Evolutionary conservation across 2,888 invertebrate species (phyloP).

Genomic region (Lampropteryx suffumata): DNA sequence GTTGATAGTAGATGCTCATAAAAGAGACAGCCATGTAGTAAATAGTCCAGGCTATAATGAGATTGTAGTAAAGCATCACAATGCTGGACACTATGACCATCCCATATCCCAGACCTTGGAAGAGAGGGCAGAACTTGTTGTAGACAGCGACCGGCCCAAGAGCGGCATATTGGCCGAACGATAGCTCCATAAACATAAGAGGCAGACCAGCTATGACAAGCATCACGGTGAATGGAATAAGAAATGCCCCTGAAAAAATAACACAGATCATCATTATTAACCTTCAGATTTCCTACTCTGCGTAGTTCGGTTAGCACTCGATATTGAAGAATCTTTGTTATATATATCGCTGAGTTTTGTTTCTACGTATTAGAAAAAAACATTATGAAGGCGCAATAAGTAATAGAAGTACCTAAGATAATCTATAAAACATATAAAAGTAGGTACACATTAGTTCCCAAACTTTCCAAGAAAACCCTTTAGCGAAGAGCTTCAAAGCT

Average conservation of each 20-base stretch:
- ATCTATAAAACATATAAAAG: constrained; percentile 1
- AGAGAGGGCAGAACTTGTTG: constrained; percentile 90
- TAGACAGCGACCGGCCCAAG: constrained; percentile 91
- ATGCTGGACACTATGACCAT: constrained; percentile 90
- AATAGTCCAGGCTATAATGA: constrained; percentile 90
- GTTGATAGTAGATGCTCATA: constrained; percentile 84
- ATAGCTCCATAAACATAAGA: constrained; percentile 92
- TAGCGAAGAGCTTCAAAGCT: constrained; percentile 22
- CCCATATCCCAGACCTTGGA: constrained; percentile 88
- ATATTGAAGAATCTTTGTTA: too few species aligned
- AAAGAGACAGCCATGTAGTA: constrained; percentile 86
- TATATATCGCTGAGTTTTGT: too few species aligned
- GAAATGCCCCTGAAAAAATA: constrained; percentile 86
- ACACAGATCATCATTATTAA: neutral
- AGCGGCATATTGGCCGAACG: constrained; percentile 92
- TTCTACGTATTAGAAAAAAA: too few species aligned
- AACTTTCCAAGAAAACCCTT: constrained; percentile 27
- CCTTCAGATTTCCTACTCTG: too few species aligned
- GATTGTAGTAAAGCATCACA: constrained; percentile 90
- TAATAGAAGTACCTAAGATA: neutral
- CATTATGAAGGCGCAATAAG: neutral
- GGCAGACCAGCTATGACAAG: constrained; percentile 91
- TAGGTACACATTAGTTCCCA: constrained; percentile 11
- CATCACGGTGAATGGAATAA: constrained; percentile 92
- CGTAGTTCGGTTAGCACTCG: too few species aligned